A percentile compares a stretch with the other conserved stretches of the same genome.
These are phyloP conservation scores for Xestoiulus laeticollis DNA, from an alignment of 2,888 invertebrate species.

Conservation along the genomic window DNA sequence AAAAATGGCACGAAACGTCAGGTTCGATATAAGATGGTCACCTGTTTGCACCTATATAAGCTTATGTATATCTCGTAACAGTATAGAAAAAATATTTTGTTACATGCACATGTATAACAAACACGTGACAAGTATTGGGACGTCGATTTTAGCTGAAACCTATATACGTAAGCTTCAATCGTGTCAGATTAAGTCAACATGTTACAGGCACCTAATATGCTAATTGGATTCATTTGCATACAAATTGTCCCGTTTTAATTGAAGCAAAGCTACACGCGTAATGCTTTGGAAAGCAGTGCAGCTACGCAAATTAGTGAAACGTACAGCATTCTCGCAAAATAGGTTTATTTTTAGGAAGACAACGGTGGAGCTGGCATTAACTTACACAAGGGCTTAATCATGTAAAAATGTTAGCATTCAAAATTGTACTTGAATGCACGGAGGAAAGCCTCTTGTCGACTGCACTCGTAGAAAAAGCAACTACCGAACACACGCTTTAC, in stretches of 20 bases:
- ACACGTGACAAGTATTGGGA: background rate
- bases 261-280: slow-evolving; percentile 19
- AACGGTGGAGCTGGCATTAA: background rate
- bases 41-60: background rate
- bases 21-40: background rate
- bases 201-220: background rate
- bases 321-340: slow-evolving; percentile 16
- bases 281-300: slow-evolving; percentile 3
- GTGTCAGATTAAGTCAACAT: slow-evolving; percentile 26
- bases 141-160: slow-evolving; percentile 4
- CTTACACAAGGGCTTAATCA: slow-evolving; percentile 18
- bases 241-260: slow-evolving; percentile 10
- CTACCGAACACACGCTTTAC: background rate
- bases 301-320: background rate
- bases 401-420: slow-evolving; percentile 18
- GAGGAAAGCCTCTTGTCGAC: background rate
- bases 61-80: background rate
- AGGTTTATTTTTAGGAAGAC: slow-evolving; percentile 16
- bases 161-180: background rate
- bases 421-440: background rate
- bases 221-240: slow-evolving; percentile 26
- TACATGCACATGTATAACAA: background rate
- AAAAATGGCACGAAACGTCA: background rate
- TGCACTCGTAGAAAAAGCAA: background rate
- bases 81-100: background rate